Percentiles rank a stretch among this genome's conserved stretches.
Conservation (phyloP, 1,140 invertebrate genomes). For the Ephestia elutella region DNA sequence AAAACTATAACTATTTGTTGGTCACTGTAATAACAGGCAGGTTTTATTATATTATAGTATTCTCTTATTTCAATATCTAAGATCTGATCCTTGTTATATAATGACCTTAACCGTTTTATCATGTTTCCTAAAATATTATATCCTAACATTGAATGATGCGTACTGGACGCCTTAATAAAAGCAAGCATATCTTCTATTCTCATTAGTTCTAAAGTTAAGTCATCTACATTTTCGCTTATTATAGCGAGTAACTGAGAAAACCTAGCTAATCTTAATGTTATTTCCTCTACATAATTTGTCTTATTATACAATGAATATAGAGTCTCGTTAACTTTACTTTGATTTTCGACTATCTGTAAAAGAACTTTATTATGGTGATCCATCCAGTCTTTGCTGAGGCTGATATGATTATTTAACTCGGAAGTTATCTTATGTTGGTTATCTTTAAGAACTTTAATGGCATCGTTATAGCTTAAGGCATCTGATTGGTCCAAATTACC, state of each 20-base stretch:
- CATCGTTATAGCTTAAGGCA: too few relatives aligned
- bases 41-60: too few relatives aligned
- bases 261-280: conserved; percentile 5
- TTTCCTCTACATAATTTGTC: too few relatives aligned
- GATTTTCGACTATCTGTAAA: conserved; percentile 12
- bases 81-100: conserved; percentile 3
- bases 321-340: conserved; percentile 12
- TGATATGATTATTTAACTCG: conserved; percentile 18
- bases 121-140: conserved; percentile 3
- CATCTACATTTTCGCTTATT: conserved; percentile 14
- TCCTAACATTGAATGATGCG: too few relatives aligned
- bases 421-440: conserved; percentile 14
- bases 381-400: conserved; percentile 18
- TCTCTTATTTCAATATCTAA: conserved; percentile 14
- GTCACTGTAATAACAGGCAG: too few relatives aligned
- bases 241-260: conserved; percentile 14
- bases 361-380: conserved; percentile 13
- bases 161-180: too few relatives aligned
- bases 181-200: conserved; percentile 21
- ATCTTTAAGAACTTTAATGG: conserved; percentile 16
- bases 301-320: too few relatives aligned
- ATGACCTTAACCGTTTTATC: not conserved
- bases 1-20: too few relatives aligned
- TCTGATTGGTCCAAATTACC: not conserved
- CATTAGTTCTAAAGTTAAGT: conserved; percentile 9